phyloP scores from a whole-genome alignment of 2,797 vertebrate species.

The Catostomus latipinnis region DNA sequence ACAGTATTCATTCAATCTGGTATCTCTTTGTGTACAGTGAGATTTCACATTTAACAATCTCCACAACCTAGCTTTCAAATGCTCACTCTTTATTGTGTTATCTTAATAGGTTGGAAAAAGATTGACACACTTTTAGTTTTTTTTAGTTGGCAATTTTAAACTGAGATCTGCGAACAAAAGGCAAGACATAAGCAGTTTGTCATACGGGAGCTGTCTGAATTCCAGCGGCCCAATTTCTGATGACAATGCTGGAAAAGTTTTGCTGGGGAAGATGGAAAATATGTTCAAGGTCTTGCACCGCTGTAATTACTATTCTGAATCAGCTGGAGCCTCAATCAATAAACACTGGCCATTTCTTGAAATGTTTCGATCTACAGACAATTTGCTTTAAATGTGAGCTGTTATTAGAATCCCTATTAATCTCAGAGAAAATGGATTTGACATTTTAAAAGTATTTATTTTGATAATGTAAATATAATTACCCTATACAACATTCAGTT shows the following conservation, averaged over 20 bases:
- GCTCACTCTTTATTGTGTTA: not conserved
- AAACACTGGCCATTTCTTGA: conserved; percentile 55
- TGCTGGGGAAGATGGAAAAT: conserved; percentile 53
- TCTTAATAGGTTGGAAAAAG: not conserved
- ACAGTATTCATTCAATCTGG: conserved; percentile 2
- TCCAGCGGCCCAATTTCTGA: not conserved
- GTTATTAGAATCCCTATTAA: conserved; percentile 37
- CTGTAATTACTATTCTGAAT: conserved; percentile 58
- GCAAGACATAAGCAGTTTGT: not conserved
- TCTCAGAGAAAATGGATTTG: conserved; percentile 41
- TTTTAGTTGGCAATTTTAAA: not conserved
- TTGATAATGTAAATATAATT: conserved; percentile 46
- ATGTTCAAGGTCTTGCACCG: conserved; percentile 38
- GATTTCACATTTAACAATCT: conserved; percentile 6
- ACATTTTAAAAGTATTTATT: conserved; percentile 39
- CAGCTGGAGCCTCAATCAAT: conserved; percentile 54
- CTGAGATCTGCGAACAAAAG: conserved; percentile 13
- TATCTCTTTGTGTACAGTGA: not conserved
- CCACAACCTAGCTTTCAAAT: not conserved
- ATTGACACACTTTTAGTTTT: not conserved
- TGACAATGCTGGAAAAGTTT: conserved; percentile 42
- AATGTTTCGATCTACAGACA: conserved; percentile 52
- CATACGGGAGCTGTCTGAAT: conserved; percentile 25
- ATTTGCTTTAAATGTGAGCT: conserved; percentile 50
- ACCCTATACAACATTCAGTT: conserved; percentile 28